Percentiles rank a stretch among this genome's conserved stretches.
phyloP scores from a whole-genome alignment of 2,113 vertebrate genomes.

The Zosterops japonicus region DNA sequence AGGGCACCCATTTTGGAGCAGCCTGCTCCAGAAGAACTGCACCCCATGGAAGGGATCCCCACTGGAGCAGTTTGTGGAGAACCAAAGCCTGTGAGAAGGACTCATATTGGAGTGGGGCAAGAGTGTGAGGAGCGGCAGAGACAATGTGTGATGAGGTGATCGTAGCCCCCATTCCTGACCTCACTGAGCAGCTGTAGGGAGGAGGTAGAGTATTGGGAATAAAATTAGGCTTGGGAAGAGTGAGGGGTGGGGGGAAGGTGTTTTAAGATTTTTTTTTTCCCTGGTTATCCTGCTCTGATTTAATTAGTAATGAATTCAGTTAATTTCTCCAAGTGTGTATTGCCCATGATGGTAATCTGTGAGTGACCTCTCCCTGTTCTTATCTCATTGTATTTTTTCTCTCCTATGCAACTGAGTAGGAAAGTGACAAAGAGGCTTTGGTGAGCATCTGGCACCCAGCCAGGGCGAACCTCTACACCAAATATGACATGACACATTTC shows the following conservation, averaged over 20 bases:
- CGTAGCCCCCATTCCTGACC: fast-evolving
- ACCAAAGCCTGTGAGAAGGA: neutral
- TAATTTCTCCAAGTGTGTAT: neutral
- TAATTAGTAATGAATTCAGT: neutral
- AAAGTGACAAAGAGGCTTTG: neutral
- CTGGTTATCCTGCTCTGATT: neutral
- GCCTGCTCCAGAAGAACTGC: neutral
- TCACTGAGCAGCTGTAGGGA: neutral
- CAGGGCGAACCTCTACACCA: neutral
- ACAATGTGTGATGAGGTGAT: neutral
- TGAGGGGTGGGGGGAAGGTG: fast-evolving
- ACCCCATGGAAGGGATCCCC: neutral
- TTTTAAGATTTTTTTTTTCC: neutral
- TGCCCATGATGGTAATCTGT: neutral
- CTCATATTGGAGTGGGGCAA: fast-evolving
- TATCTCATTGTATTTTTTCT: neutral
- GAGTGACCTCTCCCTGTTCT: neutral
- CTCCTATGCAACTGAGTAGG: neutral
- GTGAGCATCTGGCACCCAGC: neutral
- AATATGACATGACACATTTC: neutral
- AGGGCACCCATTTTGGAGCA: fast-evolving
- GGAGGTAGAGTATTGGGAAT: neutral
- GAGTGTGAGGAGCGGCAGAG: neutral
- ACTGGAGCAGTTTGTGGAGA: neutral
- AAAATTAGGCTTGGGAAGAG: neutral